phyloP scores from a whole-genome alignment of 1,140 invertebrate species.

The Limonius californicus region DNA sequence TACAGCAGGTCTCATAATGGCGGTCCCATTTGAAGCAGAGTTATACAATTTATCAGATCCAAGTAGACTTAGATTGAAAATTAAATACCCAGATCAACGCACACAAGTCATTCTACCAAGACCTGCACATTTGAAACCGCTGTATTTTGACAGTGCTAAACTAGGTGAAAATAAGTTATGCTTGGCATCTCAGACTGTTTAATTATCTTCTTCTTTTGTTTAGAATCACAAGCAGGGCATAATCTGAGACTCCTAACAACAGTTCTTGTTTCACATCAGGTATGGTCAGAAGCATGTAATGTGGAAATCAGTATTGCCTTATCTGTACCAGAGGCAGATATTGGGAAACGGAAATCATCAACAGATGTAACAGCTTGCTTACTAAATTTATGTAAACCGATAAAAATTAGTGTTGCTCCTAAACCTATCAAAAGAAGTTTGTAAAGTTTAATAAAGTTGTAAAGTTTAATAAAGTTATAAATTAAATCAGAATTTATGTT shows the following conservation, averaged over 20 bases:
- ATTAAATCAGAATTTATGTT: too few relatives aligned
- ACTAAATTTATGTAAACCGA: slow-evolving; percentile 84
- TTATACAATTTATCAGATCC: slow-evolving; percentile 75
- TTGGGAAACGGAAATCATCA: slow-evolving; percentile 54
- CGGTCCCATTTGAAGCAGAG: slow-evolving; percentile 81
- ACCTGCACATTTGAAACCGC: slow-evolving; percentile 62
- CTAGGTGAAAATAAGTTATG: too few relatives aligned
- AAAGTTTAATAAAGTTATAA: too few relatives aligned
- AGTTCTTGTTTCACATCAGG: slow-evolving; percentile 83
- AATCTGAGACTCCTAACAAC: slow-evolving; percentile 79
- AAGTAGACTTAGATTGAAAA: slow-evolving; percentile 70
- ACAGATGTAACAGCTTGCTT: slow-evolving; percentile 59
- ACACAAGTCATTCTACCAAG: slow-evolving; percentile 77
- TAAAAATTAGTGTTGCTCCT: slow-evolving; percentile 82
- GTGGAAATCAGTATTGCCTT: slow-evolving; percentile 83
- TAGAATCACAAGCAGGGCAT: slow-evolving; percentile 46
- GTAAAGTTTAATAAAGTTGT: background rate
- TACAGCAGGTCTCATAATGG: slow-evolving; percentile 85
- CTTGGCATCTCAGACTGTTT: too few relatives aligned
- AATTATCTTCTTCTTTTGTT: too few relatives aligned
- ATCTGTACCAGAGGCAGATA: slow-evolving; percentile 65
- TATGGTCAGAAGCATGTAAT: slow-evolving; percentile 85
- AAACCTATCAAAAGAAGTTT: slow-evolving; percentile 75
- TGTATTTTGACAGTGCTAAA: slow-evolving; percentile 43
- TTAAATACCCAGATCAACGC: slow-evolving; percentile 90